Evolutionary conservation across 1,140 invertebrate genomes (phyloP), one percentile per base, ranked within the genome.

Genomic region (Anastatus disparis): DNA sequence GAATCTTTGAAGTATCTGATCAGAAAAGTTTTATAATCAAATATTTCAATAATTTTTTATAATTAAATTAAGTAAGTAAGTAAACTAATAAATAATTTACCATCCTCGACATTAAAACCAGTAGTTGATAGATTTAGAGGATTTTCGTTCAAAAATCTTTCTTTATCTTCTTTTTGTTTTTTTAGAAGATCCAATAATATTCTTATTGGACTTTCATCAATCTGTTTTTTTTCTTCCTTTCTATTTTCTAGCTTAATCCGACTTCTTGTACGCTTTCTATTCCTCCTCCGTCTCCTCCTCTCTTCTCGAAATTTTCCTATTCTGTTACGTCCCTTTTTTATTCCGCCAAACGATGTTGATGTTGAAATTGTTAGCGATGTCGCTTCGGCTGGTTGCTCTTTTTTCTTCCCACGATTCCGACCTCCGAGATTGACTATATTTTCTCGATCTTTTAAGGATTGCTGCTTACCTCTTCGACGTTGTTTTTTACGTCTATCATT

Each of bases 261-360:
- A 0, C 74, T 75, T 46, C 58, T 44, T 3, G 61, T 50, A 2
- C 76, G 75, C 17, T 81, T 69, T 2, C 76, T 72, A 9, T 77
- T 79, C 62, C 77, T 76, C 12, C 75, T 72, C 17, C 79, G 74
- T 31, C 74, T 76, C 0, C 77, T 74, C n/a, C 77, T 74, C 38
- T 82, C 76, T 17, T 76, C 74, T 2, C 76, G 74, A 24, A 73
- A 76, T 35, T 78, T 77, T 22, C 76, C 75, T 27, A 71, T 65
- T 26, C 71, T 70, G 7, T 75, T 67, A 1, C 71, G 71, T 1
- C 65, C 48, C 53, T 71, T 71, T n/a, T 56, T 20, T n/a, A n/a
- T n/a, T n/a, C n/a, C n/a, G n/a, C n/a, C n/a, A n/a, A n/a, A n/a
- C n/a, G n/a, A n/a, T n/a, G n/a, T n/a, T n/a, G n/a, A n/a, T n/a